Conservation (phyloP, 35 echinoderm and acorn worm genomes). For the Amphiura filiformis region DNA sequence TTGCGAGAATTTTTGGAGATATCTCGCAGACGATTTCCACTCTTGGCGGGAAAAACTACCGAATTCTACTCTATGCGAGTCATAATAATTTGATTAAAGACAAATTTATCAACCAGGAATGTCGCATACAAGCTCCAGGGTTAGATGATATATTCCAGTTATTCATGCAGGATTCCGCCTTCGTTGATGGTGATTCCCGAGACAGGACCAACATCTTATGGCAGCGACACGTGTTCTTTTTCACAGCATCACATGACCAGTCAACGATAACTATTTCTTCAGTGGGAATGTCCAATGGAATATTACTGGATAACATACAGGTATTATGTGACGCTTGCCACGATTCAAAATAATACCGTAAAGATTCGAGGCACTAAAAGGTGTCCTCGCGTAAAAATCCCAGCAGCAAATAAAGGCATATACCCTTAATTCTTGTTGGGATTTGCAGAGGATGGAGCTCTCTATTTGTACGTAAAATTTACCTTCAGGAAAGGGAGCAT, state of each 20-base stretch:
- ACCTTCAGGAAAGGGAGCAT: too few species aligned
- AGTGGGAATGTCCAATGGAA: conserved; percentile 17
- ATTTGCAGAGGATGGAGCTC: too few species aligned
- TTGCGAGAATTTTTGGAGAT: not conserved
- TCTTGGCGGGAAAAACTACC: not conserved
- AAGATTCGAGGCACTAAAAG: too few species aligned
- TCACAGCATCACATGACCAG: conserved; percentile 12
- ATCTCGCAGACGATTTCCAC: conserved; percentile 21
- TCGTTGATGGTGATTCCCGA: not conserved
- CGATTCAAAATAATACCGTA: too few species aligned
- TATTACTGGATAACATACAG: conserved; percentile 19
- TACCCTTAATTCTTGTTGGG: too few species aligned
- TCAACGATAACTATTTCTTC: conserved; percentile 9
- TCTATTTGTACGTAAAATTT: too few species aligned
- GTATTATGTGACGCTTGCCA: too few species aligned
- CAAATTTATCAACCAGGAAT: conserved; percentile 19
- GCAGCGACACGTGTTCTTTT: conserved; percentile 16
- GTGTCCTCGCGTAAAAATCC: too few species aligned
- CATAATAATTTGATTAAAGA: not conserved
- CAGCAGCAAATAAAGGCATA: too few species aligned
- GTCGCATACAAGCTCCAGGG: conserved; percentile 1
- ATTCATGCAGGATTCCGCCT: conserved; percentile 3
- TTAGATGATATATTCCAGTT: conserved; percentile 26
- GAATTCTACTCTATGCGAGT: not conserved
- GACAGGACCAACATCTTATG: not conserved